A percentile compares a stretch with the other conserved stretches of the same genome.
These are phyloP conservation scores for Acestrorhynchus altus DNA, from an alignment of 2,797 vertebrate genomes.

Conservation along the genomic window DNA sequence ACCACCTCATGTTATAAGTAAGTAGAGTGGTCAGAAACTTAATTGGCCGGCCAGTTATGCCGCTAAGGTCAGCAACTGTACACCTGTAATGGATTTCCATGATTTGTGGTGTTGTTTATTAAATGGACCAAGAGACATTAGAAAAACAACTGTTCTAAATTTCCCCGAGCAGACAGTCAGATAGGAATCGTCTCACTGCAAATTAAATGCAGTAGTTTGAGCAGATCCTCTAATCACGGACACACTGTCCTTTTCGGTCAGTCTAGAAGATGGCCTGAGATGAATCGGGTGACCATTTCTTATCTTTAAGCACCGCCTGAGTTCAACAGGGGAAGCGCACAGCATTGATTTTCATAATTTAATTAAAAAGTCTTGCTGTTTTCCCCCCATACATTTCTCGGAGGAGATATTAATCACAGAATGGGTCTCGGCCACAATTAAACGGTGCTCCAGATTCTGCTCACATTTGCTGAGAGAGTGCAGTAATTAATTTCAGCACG, in stretches of 20 bases:
- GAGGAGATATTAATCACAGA: conserved; percentile 58
- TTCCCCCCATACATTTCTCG: conserved; percentile 38
- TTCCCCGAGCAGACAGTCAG: not conserved
- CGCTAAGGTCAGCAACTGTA: too few species aligned
- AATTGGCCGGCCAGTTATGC: too few species aligned
- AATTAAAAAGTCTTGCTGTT: conserved; percentile 58
- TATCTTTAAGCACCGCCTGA: conserved; percentile 46
- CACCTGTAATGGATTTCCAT: too few species aligned
- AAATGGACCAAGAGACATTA: not conserved
- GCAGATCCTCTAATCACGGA: conserved; percentile 31
- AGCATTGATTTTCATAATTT: conserved; percentile 65
- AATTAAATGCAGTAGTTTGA: not conserved
- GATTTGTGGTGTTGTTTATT: too few species aligned
- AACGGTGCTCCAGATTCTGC: conserved; percentile 54
- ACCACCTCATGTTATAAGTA: too few species aligned
- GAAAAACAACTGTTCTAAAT: not conserved
- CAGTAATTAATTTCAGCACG: conserved; percentile 59
- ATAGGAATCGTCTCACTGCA: not conserved
- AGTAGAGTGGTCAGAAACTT: too few species aligned
- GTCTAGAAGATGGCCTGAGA: conserved; percentile 48
- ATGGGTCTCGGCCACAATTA: conserved; percentile 59
- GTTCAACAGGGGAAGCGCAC: conserved; percentile 51
- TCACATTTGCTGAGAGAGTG: conserved; percentile 53
- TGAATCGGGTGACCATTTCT: conserved; percentile 54
- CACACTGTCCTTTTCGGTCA: conserved; percentile 49